phyloP scores from a whole-genome alignment of 2,888 invertebrate genomes.

The Spisula solida region DNA sequence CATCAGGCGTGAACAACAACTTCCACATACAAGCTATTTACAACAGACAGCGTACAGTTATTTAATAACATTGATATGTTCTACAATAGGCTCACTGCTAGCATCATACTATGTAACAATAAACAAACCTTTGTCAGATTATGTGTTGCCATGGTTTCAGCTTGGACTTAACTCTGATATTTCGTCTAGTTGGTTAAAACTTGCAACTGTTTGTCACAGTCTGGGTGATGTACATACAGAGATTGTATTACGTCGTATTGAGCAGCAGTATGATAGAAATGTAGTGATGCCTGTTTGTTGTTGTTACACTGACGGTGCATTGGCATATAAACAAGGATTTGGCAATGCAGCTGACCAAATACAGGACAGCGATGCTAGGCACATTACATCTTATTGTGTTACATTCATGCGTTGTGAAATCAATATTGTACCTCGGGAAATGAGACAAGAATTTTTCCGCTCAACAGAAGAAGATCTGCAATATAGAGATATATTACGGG shows the following conservation, averaged over 20 bases:
- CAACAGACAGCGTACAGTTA: background rate
- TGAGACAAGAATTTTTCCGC: no score
- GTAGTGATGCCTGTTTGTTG: no score
- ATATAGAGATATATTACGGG: no score
- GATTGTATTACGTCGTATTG: background rate
- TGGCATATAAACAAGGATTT: background rate
- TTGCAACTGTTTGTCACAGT: background rate
- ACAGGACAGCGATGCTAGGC: no score
- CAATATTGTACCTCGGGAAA: no score
- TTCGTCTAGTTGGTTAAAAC: background rate
- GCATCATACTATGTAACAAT: no score
- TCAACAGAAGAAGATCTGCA: no score
- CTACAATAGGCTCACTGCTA: conserved; percentile 11
- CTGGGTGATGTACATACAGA: background rate
- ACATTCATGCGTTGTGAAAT: no score
- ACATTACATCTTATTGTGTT: background rate
- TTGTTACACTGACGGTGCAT: background rate
- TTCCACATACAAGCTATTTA: background rate
- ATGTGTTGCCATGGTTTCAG: background rate
- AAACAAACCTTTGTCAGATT: conserved; percentile 1
- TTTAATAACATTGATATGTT: background rate
- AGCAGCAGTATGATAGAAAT: background rate
- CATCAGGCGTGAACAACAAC: background rate
- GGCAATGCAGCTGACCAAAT: background rate
- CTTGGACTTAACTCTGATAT: conserved; percentile 15